phyloP scores from a whole-genome alignment of 92 coral and sea anemone species.

The Nematostella vectensis region DNA sequence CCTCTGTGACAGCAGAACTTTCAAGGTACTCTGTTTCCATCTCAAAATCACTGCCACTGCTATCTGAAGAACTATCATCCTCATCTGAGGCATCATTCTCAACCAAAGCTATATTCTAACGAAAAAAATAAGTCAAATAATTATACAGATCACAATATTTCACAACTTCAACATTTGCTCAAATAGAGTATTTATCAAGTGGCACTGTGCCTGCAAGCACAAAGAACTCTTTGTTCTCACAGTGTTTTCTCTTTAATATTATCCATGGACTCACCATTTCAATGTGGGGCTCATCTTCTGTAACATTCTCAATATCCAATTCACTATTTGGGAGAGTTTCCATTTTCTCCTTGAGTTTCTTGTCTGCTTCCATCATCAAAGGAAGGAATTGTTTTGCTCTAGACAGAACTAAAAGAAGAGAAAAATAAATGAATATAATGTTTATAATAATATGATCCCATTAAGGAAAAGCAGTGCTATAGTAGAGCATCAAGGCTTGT shows the following conservation, averaged over 20 bases:
- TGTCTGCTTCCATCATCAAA: conserved; percentile 58
- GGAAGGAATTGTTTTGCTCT: conserved; percentile 63
- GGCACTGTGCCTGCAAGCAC: no score
- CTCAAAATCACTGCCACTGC: conserved; percentile 26
- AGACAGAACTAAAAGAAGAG: conserved; percentile 29
- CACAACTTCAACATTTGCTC: no score
- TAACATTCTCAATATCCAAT: conserved; percentile 59
- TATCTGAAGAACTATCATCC: conserved; percentile 27
- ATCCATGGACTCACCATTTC: no score
- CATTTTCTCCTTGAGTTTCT: conserved; percentile 49
- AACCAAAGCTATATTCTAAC: conserved; percentile 58
- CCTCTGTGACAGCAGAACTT: conserved; percentile 51
- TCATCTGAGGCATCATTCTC: conserved; percentile 39
- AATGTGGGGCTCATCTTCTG: conserved; percentile 47
- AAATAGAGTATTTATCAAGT: no score
- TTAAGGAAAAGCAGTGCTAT: background rate
- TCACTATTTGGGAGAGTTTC: conserved; percentile 19
- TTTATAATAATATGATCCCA: background rate
- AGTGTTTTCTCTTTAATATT: no score
- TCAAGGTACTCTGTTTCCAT: conserved; percentile 36
- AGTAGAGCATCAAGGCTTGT: no score
- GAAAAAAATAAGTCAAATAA: background rate
- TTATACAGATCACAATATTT: no score
- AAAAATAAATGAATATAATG: background rate
- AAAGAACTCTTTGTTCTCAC: no score